Evolutionary conservation across 1,140 invertebrate genomes (phyloP).

Genomic region (Matsumurasca onukii): DNA sequence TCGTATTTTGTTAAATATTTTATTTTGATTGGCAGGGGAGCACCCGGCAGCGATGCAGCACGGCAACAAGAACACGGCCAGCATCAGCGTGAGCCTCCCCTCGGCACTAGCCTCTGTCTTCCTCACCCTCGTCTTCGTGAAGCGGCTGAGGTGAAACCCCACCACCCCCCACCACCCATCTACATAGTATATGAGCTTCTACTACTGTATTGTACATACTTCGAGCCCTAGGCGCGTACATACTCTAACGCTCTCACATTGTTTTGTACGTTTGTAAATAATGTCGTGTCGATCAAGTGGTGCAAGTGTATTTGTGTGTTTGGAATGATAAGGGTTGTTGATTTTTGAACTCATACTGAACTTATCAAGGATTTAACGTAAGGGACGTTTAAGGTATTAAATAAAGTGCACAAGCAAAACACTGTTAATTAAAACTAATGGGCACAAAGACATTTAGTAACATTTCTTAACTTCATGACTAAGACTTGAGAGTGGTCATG

Average conservation of each 20-base stretch:
- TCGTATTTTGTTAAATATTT: too few relatives aligned
- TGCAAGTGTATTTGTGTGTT: background rate
- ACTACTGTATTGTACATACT: background rate
- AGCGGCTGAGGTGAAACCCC: slow-evolving; percentile 1
- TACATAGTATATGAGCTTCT: background rate
- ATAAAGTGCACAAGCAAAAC: too few relatives aligned
- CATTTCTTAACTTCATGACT: too few relatives aligned
- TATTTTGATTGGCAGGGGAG: slow-evolving; percentile 52
- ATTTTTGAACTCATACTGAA: background rate
- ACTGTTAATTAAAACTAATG: too few relatives aligned
- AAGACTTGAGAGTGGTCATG: too few relatives aligned
- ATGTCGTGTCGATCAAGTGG: background rate
- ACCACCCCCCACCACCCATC: background rate
- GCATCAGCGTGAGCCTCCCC: slow-evolving; percentile 40
- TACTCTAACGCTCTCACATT: background rate
- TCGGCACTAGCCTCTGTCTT: background rate
- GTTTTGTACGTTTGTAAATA: background rate
- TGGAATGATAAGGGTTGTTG: background rate
- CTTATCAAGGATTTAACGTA: too few relatives aligned
- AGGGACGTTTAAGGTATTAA: too few relatives aligned
- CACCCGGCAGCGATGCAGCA: slow-evolving; percentile 64
- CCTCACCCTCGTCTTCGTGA: background rate
- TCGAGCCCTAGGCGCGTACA: background rate
- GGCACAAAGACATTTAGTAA: too few relatives aligned
- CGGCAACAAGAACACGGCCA: slow-evolving; percentile 56